Percentiles rank a stretch among this genome's conserved stretches.
phyloP scores from a whole-genome alignment of 2,888 invertebrate genomes.

The Himalopsyche tibetana region DNA sequence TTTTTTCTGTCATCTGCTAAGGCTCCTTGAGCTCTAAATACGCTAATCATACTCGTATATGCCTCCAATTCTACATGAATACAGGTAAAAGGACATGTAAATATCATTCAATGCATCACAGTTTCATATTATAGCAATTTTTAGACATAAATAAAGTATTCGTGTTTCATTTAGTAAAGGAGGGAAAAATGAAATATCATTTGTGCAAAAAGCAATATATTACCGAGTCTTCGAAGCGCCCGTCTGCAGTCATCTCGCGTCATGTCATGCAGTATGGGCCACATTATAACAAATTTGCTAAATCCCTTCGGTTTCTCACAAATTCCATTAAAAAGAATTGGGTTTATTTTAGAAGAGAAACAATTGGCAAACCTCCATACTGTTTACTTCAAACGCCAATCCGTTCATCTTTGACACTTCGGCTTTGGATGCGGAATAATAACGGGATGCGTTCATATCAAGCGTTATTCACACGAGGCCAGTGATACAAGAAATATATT shows the following conservation, averaged over 20 bases:
- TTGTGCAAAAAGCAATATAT: conserved; percentile 64
- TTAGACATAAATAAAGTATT: conserved; percentile 66
- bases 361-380: conserved; percentile 78
- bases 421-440: conserved; percentile 68
- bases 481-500: not conserved
- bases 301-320: conserved; percentile 70
- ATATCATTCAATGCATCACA: conserved; percentile 28
- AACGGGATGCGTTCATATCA: conserved; percentile 68
- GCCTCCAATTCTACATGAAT: conserved; percentile 88
- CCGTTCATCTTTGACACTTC: conserved; percentile 77
- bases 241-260: conserved; percentile 93
- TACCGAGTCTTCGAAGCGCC: conserved; percentile 91
- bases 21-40: conserved; percentile 94
- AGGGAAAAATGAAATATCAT: conserved; percentile 62
- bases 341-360: conserved; percentile 75
- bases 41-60: conserved; percentile 92
- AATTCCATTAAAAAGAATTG: conserved; percentile 72
- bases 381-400: conserved; percentile 79
- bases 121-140: conserved; percentile 20
- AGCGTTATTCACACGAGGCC: conserved; percentile 55
- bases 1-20: conserved; percentile 90
- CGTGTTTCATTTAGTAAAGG: conserved; percentile 63
- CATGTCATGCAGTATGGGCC: conserved; percentile 84
- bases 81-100: conserved; percentile 7
- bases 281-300: conserved; percentile 72